Evolutionary conservation across 2,113 vertebrate species (phyloP).

Genomic region (Indri indri): DNA sequence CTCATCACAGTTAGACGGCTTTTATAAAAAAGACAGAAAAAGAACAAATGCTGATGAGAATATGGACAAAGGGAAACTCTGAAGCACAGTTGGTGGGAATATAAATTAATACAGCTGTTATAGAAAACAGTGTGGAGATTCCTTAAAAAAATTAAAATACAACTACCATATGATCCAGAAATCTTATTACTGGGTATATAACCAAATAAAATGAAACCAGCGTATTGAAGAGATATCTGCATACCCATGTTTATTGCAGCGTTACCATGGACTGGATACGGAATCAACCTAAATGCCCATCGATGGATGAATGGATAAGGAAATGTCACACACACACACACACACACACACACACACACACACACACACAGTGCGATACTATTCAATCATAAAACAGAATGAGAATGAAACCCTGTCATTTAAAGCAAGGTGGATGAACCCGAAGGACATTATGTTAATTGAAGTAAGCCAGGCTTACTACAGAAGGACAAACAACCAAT

Average conservation of each 20-base stretch:
- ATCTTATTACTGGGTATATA: background rate
- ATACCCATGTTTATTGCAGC: background rate
- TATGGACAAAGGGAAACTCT: background rate
- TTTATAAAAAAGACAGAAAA: background rate
- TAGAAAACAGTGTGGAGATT: background rate
- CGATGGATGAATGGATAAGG: background rate
- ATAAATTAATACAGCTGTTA: background rate
- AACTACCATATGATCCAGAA: background rate
- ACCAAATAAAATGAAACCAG: background rate
- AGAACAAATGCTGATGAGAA: background rate
- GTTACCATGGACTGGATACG: background rate
- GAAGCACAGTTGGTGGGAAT: background rate
- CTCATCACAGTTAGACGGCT: background rate
- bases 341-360: no score
- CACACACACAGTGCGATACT: background rate
- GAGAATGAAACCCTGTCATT: background rate
- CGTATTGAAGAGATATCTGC: background rate
- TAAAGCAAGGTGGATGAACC: background rate
- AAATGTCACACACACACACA: background rate
- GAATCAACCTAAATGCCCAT: background rate
- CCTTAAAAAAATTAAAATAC: background rate
- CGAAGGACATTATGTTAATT: background rate
- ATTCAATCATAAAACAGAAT: background rate
- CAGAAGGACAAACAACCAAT: background rate
- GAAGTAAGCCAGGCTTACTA: background rate